phyloP scores from a whole-genome alignment of 2,797 vertebrate species.

The Paratrypauchen microcephalus region DNA sequence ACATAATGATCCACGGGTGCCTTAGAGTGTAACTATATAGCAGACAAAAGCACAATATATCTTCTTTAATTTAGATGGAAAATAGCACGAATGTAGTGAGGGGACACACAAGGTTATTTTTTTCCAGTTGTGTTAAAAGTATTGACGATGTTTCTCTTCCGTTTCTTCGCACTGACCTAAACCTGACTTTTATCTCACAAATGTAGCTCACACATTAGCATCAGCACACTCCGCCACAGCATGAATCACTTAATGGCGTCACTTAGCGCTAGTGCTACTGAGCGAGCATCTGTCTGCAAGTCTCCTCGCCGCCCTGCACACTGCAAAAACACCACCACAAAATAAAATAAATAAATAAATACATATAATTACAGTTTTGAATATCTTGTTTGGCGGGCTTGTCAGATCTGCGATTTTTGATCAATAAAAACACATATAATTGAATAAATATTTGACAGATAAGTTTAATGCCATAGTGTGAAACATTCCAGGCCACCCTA shows the following conservation, averaged over 20 bases:
- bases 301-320: neutral
- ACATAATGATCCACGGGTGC: too few species aligned
- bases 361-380: neutral
- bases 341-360: neutral
- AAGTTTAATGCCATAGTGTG: too few species aligned
- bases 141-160: neutral
- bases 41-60: too few species aligned
- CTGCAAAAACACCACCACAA: neutral
- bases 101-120: neutral
- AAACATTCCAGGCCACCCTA: too few species aligned
- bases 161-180: neutral
- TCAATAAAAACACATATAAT: too few species aligned
- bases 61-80: too few species aligned
- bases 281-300: slow-evolving; percentile 16
- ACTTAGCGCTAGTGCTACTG: slow-evolving; percentile 9
- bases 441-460: too few species aligned
- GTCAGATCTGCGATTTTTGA: too few species aligned
- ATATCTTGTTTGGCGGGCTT: neutral
- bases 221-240: neutral
- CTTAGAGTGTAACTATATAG: too few species aligned
- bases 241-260: slow-evolving; percentile 9
- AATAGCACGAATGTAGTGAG: neutral
- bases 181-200: neutral
- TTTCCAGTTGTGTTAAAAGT: neutral
- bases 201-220: slow-evolving; percentile 9